A percentile compares a stretch with the other conserved stretches of the same genome.
Evolutionary conservation across 2,113 vertebrate genomes (phyloP).

Genomic region (Hyperoodon ampullatus): DNA sequence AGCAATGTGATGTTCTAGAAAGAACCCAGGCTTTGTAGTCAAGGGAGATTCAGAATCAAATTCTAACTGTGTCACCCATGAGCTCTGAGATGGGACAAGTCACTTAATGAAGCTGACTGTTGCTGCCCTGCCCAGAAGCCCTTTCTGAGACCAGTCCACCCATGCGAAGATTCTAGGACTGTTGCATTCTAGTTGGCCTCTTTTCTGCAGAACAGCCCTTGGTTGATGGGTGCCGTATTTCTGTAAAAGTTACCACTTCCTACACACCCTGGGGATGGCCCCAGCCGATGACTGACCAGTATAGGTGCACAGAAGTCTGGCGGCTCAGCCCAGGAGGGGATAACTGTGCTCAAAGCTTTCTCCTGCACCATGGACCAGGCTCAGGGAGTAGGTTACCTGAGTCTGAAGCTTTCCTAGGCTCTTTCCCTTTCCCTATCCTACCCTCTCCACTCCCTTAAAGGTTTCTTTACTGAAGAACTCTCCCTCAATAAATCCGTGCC

Average conservation of each 20-base stretch:
- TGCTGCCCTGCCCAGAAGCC: not conserved
- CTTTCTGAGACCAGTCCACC: not conserved
- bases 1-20: not conserved
- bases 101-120: not conserved
- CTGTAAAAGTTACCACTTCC: not conserved
- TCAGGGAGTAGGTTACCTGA: not conserved
- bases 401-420: not conserved
- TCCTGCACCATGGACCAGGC: fast-evolving
- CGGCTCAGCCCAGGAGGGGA: not conserved
- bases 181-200: not conserved
- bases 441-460: not conserved
- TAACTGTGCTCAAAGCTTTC: not conserved
- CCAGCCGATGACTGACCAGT: not conserved
- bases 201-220: not conserved
- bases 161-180: no score
- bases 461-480: not conserved
- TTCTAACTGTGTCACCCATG: not conserved
- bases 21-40: not conserved
- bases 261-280: no score
- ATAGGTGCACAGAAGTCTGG: not conserved
- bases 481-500: not conserved
- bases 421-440: not conserved
- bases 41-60: not conserved
- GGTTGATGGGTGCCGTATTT: not conserved
- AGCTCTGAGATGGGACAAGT: not conserved